Evolutionary conservation across 2,113 vertebrate genomes (phyloP).

Genomic region (Cyprinodon brontotheroides): DNA sequence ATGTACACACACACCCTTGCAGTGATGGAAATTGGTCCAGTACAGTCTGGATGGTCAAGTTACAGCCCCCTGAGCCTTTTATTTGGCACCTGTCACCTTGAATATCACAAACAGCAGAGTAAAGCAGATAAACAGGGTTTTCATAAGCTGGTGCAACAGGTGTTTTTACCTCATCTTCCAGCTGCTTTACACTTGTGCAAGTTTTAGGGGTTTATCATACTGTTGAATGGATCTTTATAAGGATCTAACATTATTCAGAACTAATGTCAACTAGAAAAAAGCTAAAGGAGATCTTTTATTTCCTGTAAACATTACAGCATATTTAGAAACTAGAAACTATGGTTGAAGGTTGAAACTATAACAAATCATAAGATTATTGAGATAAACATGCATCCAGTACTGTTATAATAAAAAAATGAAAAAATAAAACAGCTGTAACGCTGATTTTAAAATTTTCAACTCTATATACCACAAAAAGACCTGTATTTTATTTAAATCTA

Average conservation of each 20-base stretch:
- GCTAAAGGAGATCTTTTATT: not conserved
- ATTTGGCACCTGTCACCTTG: slow-evolving; percentile 82
- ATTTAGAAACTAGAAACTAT: not conserved
- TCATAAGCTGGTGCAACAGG: slow-evolving; percentile 25
- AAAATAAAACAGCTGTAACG: too few species aligned
- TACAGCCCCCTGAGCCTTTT: slow-evolving; percentile 78
- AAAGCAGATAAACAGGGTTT: slow-evolving; percentile 58
- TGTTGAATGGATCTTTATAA: not conserved
- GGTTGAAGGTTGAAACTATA: not conserved
- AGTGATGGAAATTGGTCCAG: slow-evolving; percentile 75
- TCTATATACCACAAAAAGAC: too few species aligned
- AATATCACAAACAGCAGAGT: slow-evolving; percentile 55
- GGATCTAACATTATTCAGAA: not conserved
- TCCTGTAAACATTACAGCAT: not conserved
- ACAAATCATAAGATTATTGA: not conserved
- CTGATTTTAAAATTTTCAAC: too few species aligned
- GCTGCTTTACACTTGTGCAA: not conserved
- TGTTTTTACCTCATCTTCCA: slow-evolving; percentile 28
- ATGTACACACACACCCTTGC: slow-evolving; percentile 80
- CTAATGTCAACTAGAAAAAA: not conserved
- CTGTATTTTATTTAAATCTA: not conserved
- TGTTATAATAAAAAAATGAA: too few species aligned
- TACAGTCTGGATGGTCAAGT: slow-evolving; percentile 77
- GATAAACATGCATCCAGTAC: too few species aligned
- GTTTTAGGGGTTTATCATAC: not conserved